phyloP scores from a whole-genome alignment of 1,140 invertebrate genomes.

The Zaprionus lachaisei region DNA sequence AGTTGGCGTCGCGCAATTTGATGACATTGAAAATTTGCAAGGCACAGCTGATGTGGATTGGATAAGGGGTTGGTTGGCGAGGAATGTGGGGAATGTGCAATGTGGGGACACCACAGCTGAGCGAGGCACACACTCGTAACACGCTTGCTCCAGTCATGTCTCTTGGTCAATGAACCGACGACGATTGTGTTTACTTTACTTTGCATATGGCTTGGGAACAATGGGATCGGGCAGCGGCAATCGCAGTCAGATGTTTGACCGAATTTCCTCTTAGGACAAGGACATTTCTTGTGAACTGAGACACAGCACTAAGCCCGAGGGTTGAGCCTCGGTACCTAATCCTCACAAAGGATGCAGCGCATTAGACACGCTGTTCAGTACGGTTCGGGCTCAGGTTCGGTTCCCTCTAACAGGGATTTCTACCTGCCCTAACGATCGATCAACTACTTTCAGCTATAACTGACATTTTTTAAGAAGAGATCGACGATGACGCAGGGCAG shows the following conservation, averaged over 20 bases:
- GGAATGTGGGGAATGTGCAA: not conserved
- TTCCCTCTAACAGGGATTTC: constrained; percentile 35
- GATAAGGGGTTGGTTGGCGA: not conserved
- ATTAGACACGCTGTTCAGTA: constrained; percentile 58
- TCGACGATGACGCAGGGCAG: not conserved
- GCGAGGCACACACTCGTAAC: not conserved
- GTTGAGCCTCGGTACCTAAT: constrained; percentile 58
- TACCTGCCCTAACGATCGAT: constrained; percentile 51
- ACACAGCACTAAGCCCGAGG: constrained; percentile 27
- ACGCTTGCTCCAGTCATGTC: constrained; percentile 45
- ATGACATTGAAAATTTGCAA: constrained; percentile 83
- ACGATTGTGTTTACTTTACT: constrained; percentile 19
- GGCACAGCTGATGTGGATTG: constrained; percentile 50
- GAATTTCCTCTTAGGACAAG: constrained; percentile 18
- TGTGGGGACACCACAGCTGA: constrained; percentile 27
- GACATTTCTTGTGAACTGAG: constrained; percentile 37
- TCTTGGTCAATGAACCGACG: constrained; percentile 75
- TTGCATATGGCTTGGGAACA: constrained; percentile 38
- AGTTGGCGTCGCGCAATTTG: constrained; percentile 75
- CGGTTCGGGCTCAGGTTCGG: not conserved
- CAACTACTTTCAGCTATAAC: constrained; percentile 38
- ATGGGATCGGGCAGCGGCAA: constrained; percentile 30
- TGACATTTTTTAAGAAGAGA: constrained; percentile 5
- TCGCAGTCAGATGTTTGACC: constrained; percentile 61
- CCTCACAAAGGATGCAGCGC: constrained; percentile 66